Evolutionary conservation across 2,113 vertebrate genomes (phyloP).

Genomic region (Hirundichthys speculiger): DNA sequence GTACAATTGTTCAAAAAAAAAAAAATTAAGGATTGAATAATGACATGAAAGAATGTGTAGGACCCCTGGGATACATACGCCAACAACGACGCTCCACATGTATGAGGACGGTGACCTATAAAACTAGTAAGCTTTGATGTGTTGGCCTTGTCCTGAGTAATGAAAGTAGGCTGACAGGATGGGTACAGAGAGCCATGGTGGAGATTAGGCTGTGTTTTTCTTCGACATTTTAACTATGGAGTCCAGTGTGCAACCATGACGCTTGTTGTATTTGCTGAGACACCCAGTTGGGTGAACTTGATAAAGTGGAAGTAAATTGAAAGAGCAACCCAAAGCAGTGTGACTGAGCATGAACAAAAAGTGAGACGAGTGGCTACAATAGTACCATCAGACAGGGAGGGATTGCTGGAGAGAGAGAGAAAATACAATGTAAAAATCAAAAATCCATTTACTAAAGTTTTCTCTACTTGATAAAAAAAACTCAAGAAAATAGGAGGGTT

Average conservation of each 20-base stretch:
- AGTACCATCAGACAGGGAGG: conserved; percentile 5
- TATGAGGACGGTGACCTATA: conserved; percentile 56
- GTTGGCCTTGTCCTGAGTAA: conserved; percentile 55
- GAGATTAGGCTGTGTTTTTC: conserved; percentile 74
- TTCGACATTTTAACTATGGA: conserved; percentile 52
- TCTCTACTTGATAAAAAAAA: background rate
- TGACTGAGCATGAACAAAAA: conserved; percentile 69
- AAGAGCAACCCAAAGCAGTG: conserved; percentile 74
- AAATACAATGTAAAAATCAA: conserved; percentile 1
- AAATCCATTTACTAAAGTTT: conserved; percentile 10
- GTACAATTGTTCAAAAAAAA: background rate
- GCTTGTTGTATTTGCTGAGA: conserved; percentile 64
- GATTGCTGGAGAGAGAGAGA: conserved; percentile 15
- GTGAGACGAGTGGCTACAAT: conserved; percentile 48
- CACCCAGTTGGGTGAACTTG: conserved; percentile 62
- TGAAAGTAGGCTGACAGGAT: conserved; percentile 64
- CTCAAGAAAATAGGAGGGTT: no score
- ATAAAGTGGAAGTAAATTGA: conserved; percentile 77
- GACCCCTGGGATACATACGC: conserved; percentile 17
- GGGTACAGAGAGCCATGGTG: conserved; percentile 38
- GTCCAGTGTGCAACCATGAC: conserved; percentile 51
- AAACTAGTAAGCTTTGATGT: conserved; percentile 68
- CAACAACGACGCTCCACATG: conserved; percentile 14
- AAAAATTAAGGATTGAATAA: no score
- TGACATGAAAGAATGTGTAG: background rate